Evolutionary conservation across 2,113 vertebrate species (phyloP).

Genomic region (Cyrtonyx montezumae): DNA sequence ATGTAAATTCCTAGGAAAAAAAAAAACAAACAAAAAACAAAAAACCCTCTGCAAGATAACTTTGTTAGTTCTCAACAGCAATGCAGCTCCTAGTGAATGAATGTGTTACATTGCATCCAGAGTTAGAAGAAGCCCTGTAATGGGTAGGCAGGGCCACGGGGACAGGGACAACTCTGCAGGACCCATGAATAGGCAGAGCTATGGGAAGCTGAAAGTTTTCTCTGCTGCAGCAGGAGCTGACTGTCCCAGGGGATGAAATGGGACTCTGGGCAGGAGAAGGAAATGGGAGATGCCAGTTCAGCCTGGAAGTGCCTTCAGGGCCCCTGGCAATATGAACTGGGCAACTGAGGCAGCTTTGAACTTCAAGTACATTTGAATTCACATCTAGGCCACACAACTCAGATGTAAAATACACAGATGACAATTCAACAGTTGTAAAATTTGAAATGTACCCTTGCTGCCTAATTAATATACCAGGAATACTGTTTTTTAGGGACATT

Average conservation of each 20-base stretch:
- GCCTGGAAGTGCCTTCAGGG: not conserved
- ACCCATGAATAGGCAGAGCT: accelerated
- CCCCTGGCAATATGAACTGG: not conserved
- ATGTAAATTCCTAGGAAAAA: not conserved
- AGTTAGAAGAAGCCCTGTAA: not conserved
- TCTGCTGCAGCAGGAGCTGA: not conserved
- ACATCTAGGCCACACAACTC: not conserved
- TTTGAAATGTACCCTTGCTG: not conserved
- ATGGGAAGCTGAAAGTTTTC: not conserved
- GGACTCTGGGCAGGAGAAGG: not conserved
- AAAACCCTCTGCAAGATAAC: not conserved
- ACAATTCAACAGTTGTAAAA: not conserved
- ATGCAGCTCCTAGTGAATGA: not conserved
- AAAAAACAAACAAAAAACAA: not conserved
- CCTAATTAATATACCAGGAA: not conserved
- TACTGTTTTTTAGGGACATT: not conserved
- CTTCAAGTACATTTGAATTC: not conserved
- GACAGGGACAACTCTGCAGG: not conserved
- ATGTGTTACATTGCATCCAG: accelerated
- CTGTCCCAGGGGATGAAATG: not conserved
- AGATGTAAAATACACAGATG: not conserved
- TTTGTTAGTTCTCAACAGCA: not conserved
- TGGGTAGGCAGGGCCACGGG: too few relatives aligned
- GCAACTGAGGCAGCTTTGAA: not conserved
- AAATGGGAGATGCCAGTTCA: too few relatives aligned